Conservation (phyloP, 1,140 invertebrate genomes). For the Lucilia sericata region DNA sequence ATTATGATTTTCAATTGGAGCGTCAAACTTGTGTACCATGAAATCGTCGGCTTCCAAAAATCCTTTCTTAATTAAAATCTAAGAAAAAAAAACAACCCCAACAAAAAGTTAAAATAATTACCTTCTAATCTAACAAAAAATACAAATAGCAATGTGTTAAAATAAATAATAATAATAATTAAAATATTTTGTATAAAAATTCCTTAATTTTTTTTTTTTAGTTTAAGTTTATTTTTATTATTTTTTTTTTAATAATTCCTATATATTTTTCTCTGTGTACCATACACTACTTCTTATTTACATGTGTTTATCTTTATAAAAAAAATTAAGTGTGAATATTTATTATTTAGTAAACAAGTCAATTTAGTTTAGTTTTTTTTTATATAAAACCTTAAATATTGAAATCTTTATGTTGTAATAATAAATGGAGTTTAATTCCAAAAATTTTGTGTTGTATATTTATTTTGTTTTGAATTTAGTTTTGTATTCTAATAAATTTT, state of each 20-base stretch:
- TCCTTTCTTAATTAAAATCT: conserved; percentile 65
- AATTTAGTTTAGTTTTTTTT: too few relatives aligned
- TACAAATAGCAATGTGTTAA: conserved; percentile 28
- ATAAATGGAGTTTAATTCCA: too few relatives aligned
- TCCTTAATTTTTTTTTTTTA: conserved; percentile 24
- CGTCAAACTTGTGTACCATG: conserved; percentile 67
- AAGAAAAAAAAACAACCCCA: conserved; percentile 15
- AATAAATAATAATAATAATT: not conserved
- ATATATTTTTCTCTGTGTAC: not conserved
- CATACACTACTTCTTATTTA: conserved; percentile 1
- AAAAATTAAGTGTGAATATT: too few relatives aligned
- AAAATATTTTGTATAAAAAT: conserved; percentile 7
- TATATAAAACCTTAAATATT: too few relatives aligned
- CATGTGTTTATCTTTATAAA: too few relatives aligned
- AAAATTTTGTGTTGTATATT: too few relatives aligned
- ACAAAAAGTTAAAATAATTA: conserved; percentile 4
- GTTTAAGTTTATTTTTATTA: conserved; percentile 36
- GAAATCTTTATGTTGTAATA: too few relatives aligned
- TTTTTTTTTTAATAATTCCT: conserved; percentile 23
- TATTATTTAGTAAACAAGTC: too few relatives aligned
- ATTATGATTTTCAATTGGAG: conserved; percentile 67
- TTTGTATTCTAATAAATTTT: too few relatives aligned
- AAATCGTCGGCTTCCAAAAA: conserved; percentile 66
- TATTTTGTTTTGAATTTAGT: too few relatives aligned
- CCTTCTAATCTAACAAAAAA: not conserved